phyloP scores from a whole-genome alignment of 2,888 invertebrate species.

The Villa cingulata region DNA sequence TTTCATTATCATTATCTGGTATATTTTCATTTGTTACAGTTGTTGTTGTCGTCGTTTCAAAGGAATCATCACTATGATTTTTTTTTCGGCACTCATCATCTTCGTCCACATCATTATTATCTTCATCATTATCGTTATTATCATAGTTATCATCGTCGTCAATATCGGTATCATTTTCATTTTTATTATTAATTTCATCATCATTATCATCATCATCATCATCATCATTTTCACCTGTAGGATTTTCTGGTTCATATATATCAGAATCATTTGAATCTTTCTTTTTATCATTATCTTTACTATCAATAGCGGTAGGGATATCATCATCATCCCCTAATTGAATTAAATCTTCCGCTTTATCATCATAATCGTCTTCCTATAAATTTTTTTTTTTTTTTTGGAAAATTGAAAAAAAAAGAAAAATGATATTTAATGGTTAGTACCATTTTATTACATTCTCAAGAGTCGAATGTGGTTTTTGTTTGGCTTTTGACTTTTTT shows the following conservation, averaged over 20 bases:
- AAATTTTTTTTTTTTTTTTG: constrained; percentile 32
- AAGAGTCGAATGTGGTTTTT: not conserved
- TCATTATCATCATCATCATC: constrained; percentile 15
- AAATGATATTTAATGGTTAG: constrained; percentile 41
- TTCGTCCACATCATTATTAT: constrained; percentile 14
- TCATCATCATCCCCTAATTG: constrained; percentile 35
- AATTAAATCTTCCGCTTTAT: constrained; percentile 36
- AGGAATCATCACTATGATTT: not conserved
- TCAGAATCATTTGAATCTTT: not conserved
- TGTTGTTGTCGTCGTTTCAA: constrained; percentile 11
- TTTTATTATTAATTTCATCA: constrained; percentile 16
- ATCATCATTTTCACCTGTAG: constrained; percentile 6
- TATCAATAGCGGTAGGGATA: constrained; percentile 29
- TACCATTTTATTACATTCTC: constrained; percentile 27
- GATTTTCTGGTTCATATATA: constrained; percentile 1
- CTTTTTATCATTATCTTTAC: constrained; percentile 17
- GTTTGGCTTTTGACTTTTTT: not conserved
- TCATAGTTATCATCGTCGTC: constrained; percentile 14
- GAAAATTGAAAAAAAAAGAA: constrained; percentile 29
- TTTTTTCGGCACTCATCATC: constrained; percentile 16
- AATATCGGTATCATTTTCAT: constrained; percentile 16
- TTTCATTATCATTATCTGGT: constrained; percentile 9
- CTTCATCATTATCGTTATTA: constrained; percentile 14
- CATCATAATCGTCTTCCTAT: constrained; percentile 35
- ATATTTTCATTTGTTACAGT: constrained; percentile 5